Evolutionary conservation across 2,113 vertebrate species (phyloP).

Genomic region (Hippocampus abdominalis): DNA sequence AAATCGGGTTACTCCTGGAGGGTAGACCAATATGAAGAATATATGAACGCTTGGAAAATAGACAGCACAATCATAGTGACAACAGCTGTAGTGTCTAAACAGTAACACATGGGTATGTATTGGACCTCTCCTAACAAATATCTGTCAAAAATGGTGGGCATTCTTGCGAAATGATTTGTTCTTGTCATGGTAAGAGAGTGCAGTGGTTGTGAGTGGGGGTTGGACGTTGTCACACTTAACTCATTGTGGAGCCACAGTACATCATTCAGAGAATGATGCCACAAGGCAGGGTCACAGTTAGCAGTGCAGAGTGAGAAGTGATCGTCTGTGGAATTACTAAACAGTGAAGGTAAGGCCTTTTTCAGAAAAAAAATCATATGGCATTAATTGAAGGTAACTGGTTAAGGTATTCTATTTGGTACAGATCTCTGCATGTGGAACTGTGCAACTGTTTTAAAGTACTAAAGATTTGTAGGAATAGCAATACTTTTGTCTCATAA

Average conservation of each 20-base stretch:
- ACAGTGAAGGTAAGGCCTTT: conserved; percentile 30
- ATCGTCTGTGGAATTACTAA: conserved; percentile 14
- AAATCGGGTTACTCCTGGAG: background rate
- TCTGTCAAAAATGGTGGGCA: conserved; percentile 1
- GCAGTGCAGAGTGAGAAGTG: conserved; percentile 26
- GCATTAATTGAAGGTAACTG: too few relatives aligned
- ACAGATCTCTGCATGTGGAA: background rate
- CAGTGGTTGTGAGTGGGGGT: conserved; percentile 8
- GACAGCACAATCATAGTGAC: too few relatives aligned
- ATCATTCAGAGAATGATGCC: conserved; percentile 28
- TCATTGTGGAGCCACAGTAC: conserved; percentile 15
- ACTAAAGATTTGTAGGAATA: background rate
- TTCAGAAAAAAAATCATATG: too few relatives aligned
- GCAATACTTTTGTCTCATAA: background rate
- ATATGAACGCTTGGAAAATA: background rate
- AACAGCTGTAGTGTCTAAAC: background rate
- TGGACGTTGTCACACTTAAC: conserved; percentile 1
- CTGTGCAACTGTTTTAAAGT: background rate
- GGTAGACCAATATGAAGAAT: background rate
- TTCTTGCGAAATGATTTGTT: background rate
- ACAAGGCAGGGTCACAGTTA: conserved; percentile 21
- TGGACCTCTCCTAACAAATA: background rate
- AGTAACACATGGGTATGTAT: background rate
- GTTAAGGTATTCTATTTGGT: background rate
- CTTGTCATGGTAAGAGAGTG: background rate